Evolutionary conservation across 2,888 invertebrate genomes (phyloP).

Genomic region (Melanophora roralis): DNA sequence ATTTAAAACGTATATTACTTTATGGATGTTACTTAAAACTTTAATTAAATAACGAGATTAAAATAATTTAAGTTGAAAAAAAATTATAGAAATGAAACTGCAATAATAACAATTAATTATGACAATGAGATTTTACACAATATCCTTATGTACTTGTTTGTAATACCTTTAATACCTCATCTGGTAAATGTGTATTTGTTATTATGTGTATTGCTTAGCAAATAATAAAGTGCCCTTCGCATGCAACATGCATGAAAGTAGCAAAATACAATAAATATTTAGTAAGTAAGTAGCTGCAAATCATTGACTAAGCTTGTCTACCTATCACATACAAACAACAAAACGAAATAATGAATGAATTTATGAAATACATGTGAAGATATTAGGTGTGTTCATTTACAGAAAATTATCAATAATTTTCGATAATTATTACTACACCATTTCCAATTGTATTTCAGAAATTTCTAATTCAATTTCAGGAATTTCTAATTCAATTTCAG

Average conservation of each 20-base stretch:
- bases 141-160: background rate
- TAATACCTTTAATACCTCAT: background rate
- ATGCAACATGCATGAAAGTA: constrained; percentile 36
- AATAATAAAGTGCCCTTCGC: constrained; percentile 48
- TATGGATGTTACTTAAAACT: constrained; percentile 17
- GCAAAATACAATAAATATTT: constrained; percentile 24
- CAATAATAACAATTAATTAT: constrained; percentile 44
- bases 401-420: too few relatives aligned
- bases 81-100: background rate
- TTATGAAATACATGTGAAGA: constrained; percentile 30
- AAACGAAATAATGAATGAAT: constrained; percentile 8
- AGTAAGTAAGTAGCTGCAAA: constrained; percentile 13
- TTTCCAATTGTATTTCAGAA: too few relatives aligned
- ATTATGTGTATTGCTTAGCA: background rate
- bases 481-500: too few relatives aligned
- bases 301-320: constrained; percentile 29
- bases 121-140: constrained; percentile 46
- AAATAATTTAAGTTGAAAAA: constrained; percentile 25
- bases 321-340: background rate
- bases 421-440: too few relatives aligned
- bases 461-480: too few relatives aligned
- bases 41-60: constrained; percentile 27
- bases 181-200: background rate
- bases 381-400: too few relatives aligned
- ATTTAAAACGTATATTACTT: constrained; percentile 1